Evolutionary conservation across 1,140 invertebrate genomes (phyloP).

Genomic region (Coptotermes formosanus): DNA sequence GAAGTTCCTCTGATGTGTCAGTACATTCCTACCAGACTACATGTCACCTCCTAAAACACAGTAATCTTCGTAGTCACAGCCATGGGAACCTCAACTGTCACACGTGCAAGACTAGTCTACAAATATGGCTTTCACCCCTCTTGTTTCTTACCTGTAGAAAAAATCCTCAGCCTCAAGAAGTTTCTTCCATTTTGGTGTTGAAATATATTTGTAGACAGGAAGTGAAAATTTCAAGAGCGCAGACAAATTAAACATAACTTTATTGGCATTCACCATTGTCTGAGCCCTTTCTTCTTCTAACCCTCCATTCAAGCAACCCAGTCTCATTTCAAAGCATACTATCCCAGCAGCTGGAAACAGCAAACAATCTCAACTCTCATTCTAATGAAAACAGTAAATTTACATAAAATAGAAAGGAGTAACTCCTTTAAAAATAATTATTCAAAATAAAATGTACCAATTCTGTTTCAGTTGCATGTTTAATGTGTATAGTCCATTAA

Average conservation of each 20-base stretch:
- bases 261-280: slow-evolving; percentile 49
- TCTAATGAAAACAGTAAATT: slow-evolving; percentile 28
- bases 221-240: slow-evolving; percentile 49
- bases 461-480: no score
- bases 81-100: no score
- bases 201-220: slow-evolving; percentile 48
- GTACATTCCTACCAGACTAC: neutral
- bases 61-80: no score
- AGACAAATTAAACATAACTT: slow-evolving; percentile 48
- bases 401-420: neutral
- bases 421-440: neutral
- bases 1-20: neutral
- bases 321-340: slow-evolving; percentile 51
- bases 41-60: no score
- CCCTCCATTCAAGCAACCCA: slow-evolving; percentile 47
- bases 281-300: slow-evolving; percentile 40
- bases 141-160: slow-evolving; percentile 43
- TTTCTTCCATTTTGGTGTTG: slow-evolving; percentile 46
- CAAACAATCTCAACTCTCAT: slow-evolving; percentile 40
- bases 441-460: neutral
- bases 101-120: no score
- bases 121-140: no score
- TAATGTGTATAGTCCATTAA: no score
- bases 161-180: slow-evolving; percentile 48
- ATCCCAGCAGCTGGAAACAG: slow-evolving; percentile 52